Evolutionary conservation across 2,113 vertebrate genomes (phyloP).

Genomic region (Ptyas mucosa): DNA sequence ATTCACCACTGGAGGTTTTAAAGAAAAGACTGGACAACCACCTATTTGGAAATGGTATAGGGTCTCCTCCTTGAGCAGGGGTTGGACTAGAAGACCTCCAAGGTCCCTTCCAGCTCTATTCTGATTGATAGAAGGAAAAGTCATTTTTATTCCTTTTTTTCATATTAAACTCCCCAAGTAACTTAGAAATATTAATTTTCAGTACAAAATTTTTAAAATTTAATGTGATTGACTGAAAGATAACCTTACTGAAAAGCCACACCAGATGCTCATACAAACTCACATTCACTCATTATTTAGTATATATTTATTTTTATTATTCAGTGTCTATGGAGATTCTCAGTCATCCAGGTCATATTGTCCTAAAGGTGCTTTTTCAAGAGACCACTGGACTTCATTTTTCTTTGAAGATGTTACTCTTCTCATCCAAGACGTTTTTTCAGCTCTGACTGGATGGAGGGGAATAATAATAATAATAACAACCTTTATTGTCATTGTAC

Average conservation of each 20-base stretch:
- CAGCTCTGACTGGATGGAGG: too few relatives aligned
- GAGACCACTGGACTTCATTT: too few relatives aligned
- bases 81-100: background rate
- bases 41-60: background rate
- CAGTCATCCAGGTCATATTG: too few relatives aligned
- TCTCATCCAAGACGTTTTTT: too few relatives aligned
- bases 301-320: background rate
- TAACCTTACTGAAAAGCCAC: background rate
- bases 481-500: too few relatives aligned
- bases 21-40: background rate
- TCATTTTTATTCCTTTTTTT: background rate
- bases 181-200: background rate
- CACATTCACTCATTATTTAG: too few relatives aligned
- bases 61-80: background rate
- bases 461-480: too few relatives aligned
- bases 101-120: background rate
- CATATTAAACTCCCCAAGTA: too few relatives aligned
- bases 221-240: background rate
- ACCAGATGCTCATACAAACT: background rate
- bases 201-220: background rate
- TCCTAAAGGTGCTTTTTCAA: too few relatives aligned
- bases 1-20: background rate
- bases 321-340: background rate
- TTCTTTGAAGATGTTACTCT: too few relatives aligned
- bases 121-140: background rate